Base-by-base conservation (phyloP, 2,888 invertebrate species). In the Fissipunctia ypsillon region DNA sequence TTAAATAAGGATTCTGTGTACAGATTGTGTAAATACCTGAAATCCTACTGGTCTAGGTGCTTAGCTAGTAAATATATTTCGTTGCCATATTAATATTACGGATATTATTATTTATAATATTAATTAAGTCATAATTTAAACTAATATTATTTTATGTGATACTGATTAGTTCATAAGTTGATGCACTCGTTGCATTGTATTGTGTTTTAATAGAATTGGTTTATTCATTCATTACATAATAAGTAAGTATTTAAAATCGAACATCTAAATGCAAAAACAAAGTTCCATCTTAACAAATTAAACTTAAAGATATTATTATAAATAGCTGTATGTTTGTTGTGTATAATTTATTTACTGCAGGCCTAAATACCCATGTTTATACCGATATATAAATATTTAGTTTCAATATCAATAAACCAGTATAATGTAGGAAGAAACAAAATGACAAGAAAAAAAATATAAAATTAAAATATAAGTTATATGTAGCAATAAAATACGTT, bases 51-150 rank as follows among this genome's bases (percentile, higher is more conserved):
- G 91, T 93, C 90, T 94, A 95, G 95, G 95, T 95, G 95, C 95
- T 94, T 95, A 95, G 95, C 92, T 94, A 94, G 93, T 93, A 93
- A 94, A 94, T 94, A 92, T 94, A 93, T 95, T 95, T 95, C 94
- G 96, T 96, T 96, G 96, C 96, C 96, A 96, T 96, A 96, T 95
- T 96, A 96, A 95, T 93, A 91, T 94, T 95, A 95, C 94, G 94
- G 90, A 93, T 95, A 95, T 93, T 92, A 94, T 95, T 95, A 95
- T 95, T 95, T 96, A 95, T 95, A 93, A 93, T 92, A 92, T 91
- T 92, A 91, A 86, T 92, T 95, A 94, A 95, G 94, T 93, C 91
- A 93, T 94, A 94, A 94, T 94, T 94, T 94, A 94, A 94, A 93
- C 88, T 93, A 90, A 93, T 91, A 91, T 89, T 93, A 93, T 93